phyloP scores from a whole-genome alignment of 2,797 vertebrate genomes.

The Sternarchorhynchus goeldii region DNA sequence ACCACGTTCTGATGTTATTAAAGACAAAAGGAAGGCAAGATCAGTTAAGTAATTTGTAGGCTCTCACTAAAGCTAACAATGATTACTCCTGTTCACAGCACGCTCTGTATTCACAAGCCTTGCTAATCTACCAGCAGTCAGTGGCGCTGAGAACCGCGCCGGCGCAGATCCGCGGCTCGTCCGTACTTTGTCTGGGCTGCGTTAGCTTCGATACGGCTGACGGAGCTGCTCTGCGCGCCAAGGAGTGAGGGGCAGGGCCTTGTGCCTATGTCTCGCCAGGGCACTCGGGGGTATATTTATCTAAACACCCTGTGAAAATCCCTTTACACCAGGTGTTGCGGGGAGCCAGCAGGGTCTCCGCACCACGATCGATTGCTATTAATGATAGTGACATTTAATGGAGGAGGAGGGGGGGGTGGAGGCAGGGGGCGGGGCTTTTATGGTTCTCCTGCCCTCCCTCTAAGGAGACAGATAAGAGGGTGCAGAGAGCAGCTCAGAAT shows the following conservation, averaged over 20 bases:
- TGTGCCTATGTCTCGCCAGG: not conserved
- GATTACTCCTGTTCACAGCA: constrained; percentile 9
- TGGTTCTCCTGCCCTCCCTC: constrained; percentile 24
- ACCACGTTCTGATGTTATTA: constrained; percentile 5
- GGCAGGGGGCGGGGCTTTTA: constrained; percentile 52
- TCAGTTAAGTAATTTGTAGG: constrained; percentile 2
- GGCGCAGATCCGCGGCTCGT: too few species aligned
- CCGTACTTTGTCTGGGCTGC: too few species aligned
- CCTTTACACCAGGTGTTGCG: constrained; percentile 41
- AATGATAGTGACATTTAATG: constrained; percentile 66
- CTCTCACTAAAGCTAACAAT: not conserved
- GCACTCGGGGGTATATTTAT: constrained; percentile 25
- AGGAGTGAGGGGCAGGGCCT: not conserved
- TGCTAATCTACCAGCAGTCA: not conserved
- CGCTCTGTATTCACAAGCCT: not conserved
- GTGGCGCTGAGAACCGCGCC: not conserved
- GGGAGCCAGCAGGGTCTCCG: constrained; percentile 38
- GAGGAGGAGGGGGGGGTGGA: constrained; percentile 53
- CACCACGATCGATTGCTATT: constrained; percentile 58
- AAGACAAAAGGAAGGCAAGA: not conserved
- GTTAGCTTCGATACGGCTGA: not conserved
- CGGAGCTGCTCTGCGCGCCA: not conserved
- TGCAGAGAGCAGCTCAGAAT: constrained; percentile 51
- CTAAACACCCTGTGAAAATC: constrained; percentile 43
- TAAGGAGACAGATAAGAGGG: constrained; percentile 51